Base-by-base conservation (phyloP, 2,113 vertebrate genomes). In the Amphiprion ocellaris region DNA sequence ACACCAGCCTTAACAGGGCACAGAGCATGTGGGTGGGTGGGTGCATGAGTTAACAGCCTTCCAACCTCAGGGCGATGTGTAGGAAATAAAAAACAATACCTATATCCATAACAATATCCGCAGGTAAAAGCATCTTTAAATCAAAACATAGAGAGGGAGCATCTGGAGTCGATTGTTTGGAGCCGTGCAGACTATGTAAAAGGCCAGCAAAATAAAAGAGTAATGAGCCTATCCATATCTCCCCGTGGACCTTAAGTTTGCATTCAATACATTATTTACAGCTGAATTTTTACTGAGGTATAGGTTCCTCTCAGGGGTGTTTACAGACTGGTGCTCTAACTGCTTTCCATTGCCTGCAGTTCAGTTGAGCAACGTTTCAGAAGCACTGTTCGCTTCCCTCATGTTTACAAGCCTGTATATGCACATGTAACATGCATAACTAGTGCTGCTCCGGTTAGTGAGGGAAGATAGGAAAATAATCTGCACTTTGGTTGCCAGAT, bases 191-290 rank as follows among this genome's bases (percentile, higher is more conserved):
- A 90, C 89, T 82, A 83, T 55, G 86, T 85, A 90, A 91, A 92
- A 90, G 86, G 70, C 86, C 86, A 68, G 81, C 86, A 77, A 92
- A 89, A 81, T 92, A 83, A 91, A 92, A 91, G 87, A 89, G 87
- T 92, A 94, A 94, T 92, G 90, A 94, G 92, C 84, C 87, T 84
- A 85, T 90, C 88, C 87, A 86, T 78, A 78, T 90, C 88, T 93
- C 93, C 91, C 93, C 0, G 44, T 80, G 86, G 93, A 92, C 91
- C 89, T 91, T 87, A 93, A 93, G 90, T 93, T 94, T 93, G 91
- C 92, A 93, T 93, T 88, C 93, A 91, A 94, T 94, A 92, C 92
- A 93, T 94, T 94, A 94, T 94, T 94, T 94, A 94, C 92, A 85
- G 85, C 89, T 81, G 92, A 88, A 82, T 92, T 93, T 92, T 92